Evolutionary conservation across 2,888 invertebrate species (phyloP), one percentile per base, ranked within the genome.

Genomic region (Erebia aethiops): DNA sequence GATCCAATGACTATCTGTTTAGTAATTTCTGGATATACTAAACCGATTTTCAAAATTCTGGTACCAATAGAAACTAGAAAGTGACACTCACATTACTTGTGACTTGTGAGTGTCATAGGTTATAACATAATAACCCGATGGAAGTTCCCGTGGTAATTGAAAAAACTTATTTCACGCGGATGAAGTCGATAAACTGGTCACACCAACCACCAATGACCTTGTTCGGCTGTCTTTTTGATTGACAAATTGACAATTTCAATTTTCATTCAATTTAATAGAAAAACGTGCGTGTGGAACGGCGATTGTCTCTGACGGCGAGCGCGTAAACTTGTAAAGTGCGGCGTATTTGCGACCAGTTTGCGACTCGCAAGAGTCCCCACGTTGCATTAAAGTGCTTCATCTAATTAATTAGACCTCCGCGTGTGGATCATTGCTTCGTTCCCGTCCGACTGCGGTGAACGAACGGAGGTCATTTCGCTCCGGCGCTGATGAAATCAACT

Each of bases 401-500:
- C 88, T 90, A 88, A 79, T 79, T 84, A 82, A 77, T 82, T 82
- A 81, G 77, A 77, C 78, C 81, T 57, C 70, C 82, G 82, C 89
- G 88, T 84, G 89, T 87, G 90, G 86, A 87, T 88, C 80, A 84
- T 83, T 84, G 84, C 78, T 78, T 81, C 83, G 80, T 84, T 86
- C 80, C 80, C 82, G 79, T 81, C 79, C 82, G 87, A 84, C 77
- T 80, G 82, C 83, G 78, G 80, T 82, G 84, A 85, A 85, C 87
- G 79, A 85, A 84, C 83, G 82, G 81, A 85, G 85, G 83, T 87
- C 83, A 83, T 79, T 80, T 84, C 80, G 81, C 83, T 84, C 81
- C 81, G 81, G 88, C 82, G 91, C 92, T 89, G 89, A 93, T 93
- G 93, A 92, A 90, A 91, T 90, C 91, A 86, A 90, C 86, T 81